phyloP scores from a whole-genome alignment of 2,797 vertebrate genomes.

The Acipenser ruthenus region DNA sequence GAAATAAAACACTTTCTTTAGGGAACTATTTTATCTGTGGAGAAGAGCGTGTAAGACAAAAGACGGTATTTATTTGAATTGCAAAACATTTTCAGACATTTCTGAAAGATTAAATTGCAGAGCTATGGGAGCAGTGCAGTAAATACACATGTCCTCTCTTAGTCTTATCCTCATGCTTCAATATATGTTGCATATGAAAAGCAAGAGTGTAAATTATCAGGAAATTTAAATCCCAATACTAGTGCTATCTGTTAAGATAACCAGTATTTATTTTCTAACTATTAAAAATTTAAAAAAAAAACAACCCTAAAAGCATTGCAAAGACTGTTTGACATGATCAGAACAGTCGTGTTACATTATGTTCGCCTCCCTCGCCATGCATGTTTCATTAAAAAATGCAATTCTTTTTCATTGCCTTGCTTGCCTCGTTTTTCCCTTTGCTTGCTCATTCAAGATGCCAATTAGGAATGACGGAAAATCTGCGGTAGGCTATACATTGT shows the following conservation, averaged over 20 bases:
- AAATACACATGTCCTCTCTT: not conserved
- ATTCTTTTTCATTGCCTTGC: constrained; percentile 59
- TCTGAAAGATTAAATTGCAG: constrained; percentile 9
- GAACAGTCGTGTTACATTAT: constrained; percentile 59
- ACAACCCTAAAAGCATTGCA: constrained; percentile 50
- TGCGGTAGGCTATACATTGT: constrained; percentile 65
- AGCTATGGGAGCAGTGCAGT: not conserved
- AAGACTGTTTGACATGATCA: constrained; percentile 56
- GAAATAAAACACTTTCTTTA: constrained; percentile 28
- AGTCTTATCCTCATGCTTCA: constrained; percentile 71
- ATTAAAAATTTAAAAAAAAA: not conserved
- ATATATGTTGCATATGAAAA: constrained; percentile 62
- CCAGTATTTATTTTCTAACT: constrained; percentile 19
- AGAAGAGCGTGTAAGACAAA: not conserved
- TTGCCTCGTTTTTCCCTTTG: constrained; percentile 61
- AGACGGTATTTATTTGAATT: not conserved
- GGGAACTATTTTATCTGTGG: constrained; percentile 35
- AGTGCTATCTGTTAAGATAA: constrained; percentile 22
- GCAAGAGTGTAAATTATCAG: constrained; percentile 6
- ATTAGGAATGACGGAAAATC: constrained; percentile 76
- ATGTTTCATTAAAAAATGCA: constrained; percentile 50
- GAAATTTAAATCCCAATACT: constrained; percentile 15
- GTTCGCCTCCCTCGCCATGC: constrained; percentile 50
- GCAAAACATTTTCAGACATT: not conserved
- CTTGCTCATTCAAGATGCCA: constrained; percentile 72